Base-by-base conservation (phyloP, 2,888 invertebrate species). In the Tipula lateralis region DNA sequence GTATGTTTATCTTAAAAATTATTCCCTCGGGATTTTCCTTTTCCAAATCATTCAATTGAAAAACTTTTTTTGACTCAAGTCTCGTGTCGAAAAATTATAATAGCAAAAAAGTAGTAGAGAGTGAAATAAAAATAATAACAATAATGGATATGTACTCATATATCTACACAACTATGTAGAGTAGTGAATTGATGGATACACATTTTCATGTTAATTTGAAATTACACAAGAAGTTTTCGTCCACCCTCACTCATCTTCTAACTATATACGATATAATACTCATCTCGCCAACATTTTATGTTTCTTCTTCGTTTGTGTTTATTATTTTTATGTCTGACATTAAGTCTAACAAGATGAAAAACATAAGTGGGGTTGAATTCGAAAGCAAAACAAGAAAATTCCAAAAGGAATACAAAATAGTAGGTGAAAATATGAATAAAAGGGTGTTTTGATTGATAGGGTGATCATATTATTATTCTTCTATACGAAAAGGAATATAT, bases 341-440 rank as follows among this genome's bases (percentile, higher is more conserved):
- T 66, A 66, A 19, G 66, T 66, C 66, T 66, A 24, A 66, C 66
- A 66, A 66, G 66, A 66, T 66, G 66, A 66, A 24, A 24, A 66
- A 24, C 66, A 24, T 66, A 66, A 66, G 66, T 66, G 66, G 66
- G 66, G 66, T 66, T 66, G 66, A 66, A 24, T 66, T n/a, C 9
- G 66, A 66, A 50, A 5, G 6, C 5, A 50, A 66, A 24, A 66
- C 19, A 24, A 24, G 9, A 24, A 66, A 66, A 24, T 24, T n/a
- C n/a, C n/a, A n/a, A n/a, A n/a, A 24, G 24, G 24, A 66, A 66
- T 24, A 66, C 19, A 24, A 9, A 12, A 66, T 24, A 66, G 24
- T 66, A 66, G 66, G 66, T 66, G 66, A 66, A 66, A 66, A 66
- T 66, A 66, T 66, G 66, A 66, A 66, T 66, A 66, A 39, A 44